These are phyloP conservation scores for Platynereis dumerilii DNA, from an alignment of 2,888 invertebrate genomes.

Conservation along the genomic window DNA sequence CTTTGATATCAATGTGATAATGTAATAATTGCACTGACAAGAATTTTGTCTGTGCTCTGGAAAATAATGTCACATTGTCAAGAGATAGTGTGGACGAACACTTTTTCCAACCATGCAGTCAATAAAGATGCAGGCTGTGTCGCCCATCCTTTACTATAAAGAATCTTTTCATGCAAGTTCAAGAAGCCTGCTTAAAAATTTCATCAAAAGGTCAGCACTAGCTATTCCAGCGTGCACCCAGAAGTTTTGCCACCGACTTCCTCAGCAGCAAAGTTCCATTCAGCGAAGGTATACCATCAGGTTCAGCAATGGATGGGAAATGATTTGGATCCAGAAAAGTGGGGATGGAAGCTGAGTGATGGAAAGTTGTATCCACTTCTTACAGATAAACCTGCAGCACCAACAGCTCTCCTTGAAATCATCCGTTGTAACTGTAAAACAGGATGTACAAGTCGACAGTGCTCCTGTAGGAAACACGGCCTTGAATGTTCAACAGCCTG, in stretches of 20 bases:
- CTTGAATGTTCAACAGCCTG: constrained; percentile 26
- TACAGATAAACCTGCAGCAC: constrained; percentile 34
- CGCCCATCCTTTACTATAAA: too few relatives aligned
- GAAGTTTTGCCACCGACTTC: constrained; percentile 40
- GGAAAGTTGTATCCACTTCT: constrained; percentile 21
- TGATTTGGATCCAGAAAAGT: constrained; percentile 29
- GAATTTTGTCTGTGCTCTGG: too few relatives aligned
- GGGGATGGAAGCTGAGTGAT: constrained; percentile 33
- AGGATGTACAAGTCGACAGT: constrained; percentile 34
- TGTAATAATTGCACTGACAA: too few relatives aligned
- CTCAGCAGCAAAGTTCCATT: constrained; percentile 37
- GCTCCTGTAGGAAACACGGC: constrained; percentile 31
- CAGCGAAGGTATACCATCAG: constrained; percentile 36
- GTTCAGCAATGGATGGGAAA: constrained; percentile 37
- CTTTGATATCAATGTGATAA: too few relatives aligned
- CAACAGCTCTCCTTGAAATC: constrained; percentile 33
- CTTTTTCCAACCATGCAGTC: too few relatives aligned
- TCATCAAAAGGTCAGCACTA: constrained; percentile 25
- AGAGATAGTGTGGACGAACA: too few relatives aligned
- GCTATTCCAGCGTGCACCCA: constrained; percentile 30
- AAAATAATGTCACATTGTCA: too few relatives aligned
- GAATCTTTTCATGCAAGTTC: too few relatives aligned
- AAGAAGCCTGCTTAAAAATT: too few relatives aligned
- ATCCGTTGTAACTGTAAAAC: constrained; percentile 39
- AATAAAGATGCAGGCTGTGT: too few relatives aligned